Evolutionary conservation across 1,140 invertebrate species (phyloP).

Genomic region (Philopotamus ludificatus): DNA sequence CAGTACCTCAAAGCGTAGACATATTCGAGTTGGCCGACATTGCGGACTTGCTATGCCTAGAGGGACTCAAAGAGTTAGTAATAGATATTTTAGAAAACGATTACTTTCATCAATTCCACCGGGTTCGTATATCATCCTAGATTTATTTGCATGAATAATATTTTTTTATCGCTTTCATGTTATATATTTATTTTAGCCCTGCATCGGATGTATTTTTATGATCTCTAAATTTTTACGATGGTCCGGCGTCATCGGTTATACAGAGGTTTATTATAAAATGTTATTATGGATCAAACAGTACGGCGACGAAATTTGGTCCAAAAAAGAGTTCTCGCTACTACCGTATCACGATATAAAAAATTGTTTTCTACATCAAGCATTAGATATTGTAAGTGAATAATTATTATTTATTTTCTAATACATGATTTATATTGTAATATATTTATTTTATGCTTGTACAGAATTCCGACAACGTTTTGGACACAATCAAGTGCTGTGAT

Average conservation of each 20-base stretch:
- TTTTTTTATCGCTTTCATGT: constrained; percentile 15
- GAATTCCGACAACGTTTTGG: constrained; percentile 12
- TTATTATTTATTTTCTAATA: neutral
- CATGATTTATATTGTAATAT: constrained; percentile 6
- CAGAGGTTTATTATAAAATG: constrained; percentile 82
- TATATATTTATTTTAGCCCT: constrained; percentile 68
- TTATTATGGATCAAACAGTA: constrained; percentile 82
- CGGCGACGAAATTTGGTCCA: constrained; percentile 83
- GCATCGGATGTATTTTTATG: constrained; percentile 71
- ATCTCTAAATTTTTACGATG: constrained; percentile 81
- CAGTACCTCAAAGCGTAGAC: constrained; percentile 79
- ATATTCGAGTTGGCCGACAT: constrained; percentile 82
- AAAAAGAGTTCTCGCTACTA: constrained; percentile 77
- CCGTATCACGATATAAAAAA: constrained; percentile 78
- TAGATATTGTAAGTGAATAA: constrained; percentile 53
- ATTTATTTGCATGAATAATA: constrained; percentile 11
- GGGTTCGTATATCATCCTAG: constrained; percentile 56
- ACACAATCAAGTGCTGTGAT: constrained; percentile 3
- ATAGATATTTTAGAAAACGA: constrained; percentile 82
- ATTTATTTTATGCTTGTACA: constrained; percentile 1
- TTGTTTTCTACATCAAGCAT: constrained; percentile 78
- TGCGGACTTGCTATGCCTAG: constrained; percentile 83
- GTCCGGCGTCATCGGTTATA: constrained; percentile 79
- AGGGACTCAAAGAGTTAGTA: constrained; percentile 87
- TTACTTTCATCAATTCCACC: constrained; percentile 89